Conservation (phyloP, 2,113 vertebrate species). For the Sterrhoptilus dennistouni region DNA sequence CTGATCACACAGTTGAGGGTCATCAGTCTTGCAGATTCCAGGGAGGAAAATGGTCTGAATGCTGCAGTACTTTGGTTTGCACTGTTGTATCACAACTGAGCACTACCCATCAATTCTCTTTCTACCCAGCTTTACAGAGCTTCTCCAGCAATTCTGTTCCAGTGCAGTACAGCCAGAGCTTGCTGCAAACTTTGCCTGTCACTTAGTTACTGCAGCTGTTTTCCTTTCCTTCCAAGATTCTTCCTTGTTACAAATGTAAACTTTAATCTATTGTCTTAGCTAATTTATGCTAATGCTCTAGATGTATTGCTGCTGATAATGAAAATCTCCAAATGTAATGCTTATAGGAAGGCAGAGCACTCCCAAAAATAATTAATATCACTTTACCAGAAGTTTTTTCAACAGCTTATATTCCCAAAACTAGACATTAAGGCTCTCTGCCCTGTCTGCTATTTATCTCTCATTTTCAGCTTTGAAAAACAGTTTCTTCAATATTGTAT, state of each 20-base stretch:
- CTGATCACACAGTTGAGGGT: neutral
- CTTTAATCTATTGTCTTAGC: neutral
- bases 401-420: neutral
- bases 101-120: accelerated
- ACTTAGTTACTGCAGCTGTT: neutral
- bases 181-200: neutral
- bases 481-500: neutral
- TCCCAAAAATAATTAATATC: neutral
- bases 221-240: neutral
- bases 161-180: accelerated
- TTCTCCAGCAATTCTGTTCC: neutral
- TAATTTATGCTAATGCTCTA: neutral
- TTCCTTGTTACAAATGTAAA: neutral
- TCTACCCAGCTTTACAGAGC: no score
- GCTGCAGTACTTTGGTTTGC: neutral
- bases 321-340: neutral
- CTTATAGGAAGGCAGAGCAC: neutral
- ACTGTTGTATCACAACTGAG: accelerated
- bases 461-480: neutral
- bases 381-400: neutral
- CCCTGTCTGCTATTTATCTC: neutral
- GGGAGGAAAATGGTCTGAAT: neutral
- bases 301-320: neutral
- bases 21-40: neutral
- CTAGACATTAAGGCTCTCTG: neutral